Evolutionary conservation across 2,888 invertebrate species (phyloP), one percentile per base, ranked within the genome.

Genomic region (Apantesis nais): DNA sequence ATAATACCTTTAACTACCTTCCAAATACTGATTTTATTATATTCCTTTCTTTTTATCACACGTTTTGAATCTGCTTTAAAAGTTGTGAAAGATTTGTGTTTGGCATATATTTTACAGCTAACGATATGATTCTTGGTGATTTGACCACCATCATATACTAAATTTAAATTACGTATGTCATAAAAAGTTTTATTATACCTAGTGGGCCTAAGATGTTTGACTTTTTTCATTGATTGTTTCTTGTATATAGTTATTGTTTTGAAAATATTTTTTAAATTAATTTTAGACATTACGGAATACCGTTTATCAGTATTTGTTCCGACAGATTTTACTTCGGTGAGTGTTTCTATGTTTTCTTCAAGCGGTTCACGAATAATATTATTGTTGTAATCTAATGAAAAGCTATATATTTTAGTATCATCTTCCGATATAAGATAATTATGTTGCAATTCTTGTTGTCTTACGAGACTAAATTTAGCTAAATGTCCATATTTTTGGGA

Each of bases 221-320:
- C 16, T 37, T 52, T 52, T 66, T 25, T 55, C 22, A 34, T 66
- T 52, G 37, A 66, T 25, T 61, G 41, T 37, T 44, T 48, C 48
- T 37, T 62, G 22, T 52, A 37, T 29, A 25, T 39, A 1, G 29
- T 61, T 39, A 66, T 58, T 62, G 19, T 39, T 29, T 52, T 62
- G 25, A 25, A 25, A 0, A 48, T 48, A 25, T 48, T 37, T 31
- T 34, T 62, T 7, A 48, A 48, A 44, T 31, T 9, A 9, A 41
- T 48, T 64, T 39, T 31, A 12, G 3, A 9, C 7, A 31, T 58
- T 7, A 29, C 7, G 3, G 16, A 58, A 58, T 8, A 29, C 8
- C 7, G 52, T 68, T 63, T 63, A 22, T 68, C 68, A 7, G 68
- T 63, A 62, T 63, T 68, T 2, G 37, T 62, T 39, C 62, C 68